Base-by-base conservation (phyloP, 2,797 vertebrate genomes). In the Oophaga sylvatica region DNA sequence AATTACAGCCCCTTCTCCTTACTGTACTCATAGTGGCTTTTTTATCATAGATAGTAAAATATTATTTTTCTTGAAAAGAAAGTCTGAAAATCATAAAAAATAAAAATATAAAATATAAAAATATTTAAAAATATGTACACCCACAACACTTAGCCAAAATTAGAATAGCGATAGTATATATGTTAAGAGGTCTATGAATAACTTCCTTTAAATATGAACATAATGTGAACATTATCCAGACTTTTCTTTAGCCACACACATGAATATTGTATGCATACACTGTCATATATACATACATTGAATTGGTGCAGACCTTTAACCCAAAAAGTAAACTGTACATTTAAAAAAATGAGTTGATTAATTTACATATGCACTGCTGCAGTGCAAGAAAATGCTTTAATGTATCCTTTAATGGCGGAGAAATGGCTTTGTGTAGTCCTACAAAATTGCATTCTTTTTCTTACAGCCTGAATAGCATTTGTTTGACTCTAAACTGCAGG, bases 311-410 rank as follows among this genome's bases (percentile, higher is more conserved):
- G 94, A 94, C 22, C 93, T 94, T 70, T 70, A 45, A 82, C 94
- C 92, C 95, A 94, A 96, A 95, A 96, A 96, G 94, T 93, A 96
- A 95, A 96, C 96, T 96, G 93, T 96, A 97, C 95, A 95, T 95
- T 53, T 95, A 96, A 96, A 96, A 95, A 96, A 95, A 94, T 92
- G 90, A 94, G 96, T 95, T 95, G 97, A 96, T 97, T 97, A 97
- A 97, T 97, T 97, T 96, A 95, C 94, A 93, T 94, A 96, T 96
- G 97, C 97, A 97, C 97, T 98, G 97, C 93, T 98, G 96, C 97
- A 98, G 97, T 97, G 97, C 96, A 95, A 95, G 95, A 95, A 93
- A 93, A 93, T 94, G 92, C 93, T 94, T 92, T 94, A 95, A 95
- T 95, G 94, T 95, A 95, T 96, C 97, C 90, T 95, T 95, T 95